Percentiles rank a stretch among this genome's conserved stretches.
These are phyloP conservation scores for Gymnocephalus cernua DNA, from an alignment of 2,113 vertebrate species.

Conservation along the genomic window DNA sequence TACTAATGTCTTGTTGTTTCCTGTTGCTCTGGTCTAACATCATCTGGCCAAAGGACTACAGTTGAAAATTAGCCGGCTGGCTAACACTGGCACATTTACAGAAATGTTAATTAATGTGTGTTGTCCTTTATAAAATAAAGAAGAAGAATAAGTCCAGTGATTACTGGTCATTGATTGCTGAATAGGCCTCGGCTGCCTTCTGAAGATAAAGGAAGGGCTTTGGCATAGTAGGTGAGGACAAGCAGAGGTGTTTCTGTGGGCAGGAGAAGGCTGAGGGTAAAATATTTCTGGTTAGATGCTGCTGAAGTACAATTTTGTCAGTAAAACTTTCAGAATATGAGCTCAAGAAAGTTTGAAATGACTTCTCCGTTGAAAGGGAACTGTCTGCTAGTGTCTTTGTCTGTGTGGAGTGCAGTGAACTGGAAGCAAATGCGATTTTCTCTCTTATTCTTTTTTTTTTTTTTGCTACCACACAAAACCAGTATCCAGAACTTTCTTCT, in stretches of 20 bases:
- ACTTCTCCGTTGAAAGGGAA: background rate
- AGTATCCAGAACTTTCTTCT: background rate
- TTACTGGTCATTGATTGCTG: constrained; percentile 29
- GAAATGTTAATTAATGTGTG: too few species aligned
- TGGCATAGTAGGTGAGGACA: constrained; percentile 7
- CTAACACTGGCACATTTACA: too few species aligned
- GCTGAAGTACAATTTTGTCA: background rate
- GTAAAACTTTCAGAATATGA: background rate
- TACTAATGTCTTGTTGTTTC: too few species aligned
- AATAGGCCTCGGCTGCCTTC: constrained; percentile 13
- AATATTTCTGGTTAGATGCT: background rate
- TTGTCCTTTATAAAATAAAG: too few species aligned
- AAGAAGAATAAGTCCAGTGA: background rate
- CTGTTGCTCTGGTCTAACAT: too few species aligned
- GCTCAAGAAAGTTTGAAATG: background rate
- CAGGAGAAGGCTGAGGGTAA: constrained; percentile 1
- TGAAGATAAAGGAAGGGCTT: constrained; percentile 13
- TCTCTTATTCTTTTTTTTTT: background rate
- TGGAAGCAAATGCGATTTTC: background rate
- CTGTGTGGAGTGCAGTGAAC: background rate
- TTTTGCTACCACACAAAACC: background rate
- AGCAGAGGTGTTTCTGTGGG: background rate
- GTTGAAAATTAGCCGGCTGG: too few species aligned
- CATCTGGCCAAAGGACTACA: too few species aligned
- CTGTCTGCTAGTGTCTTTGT: background rate